A percentile compares a stretch with the other conserved stretches of the same genome.
These are phyloP conservation scores for Mus spicilegus DNA, from an alignment of 2,113 vertebrate species.

Conservation along the genomic window DNA sequence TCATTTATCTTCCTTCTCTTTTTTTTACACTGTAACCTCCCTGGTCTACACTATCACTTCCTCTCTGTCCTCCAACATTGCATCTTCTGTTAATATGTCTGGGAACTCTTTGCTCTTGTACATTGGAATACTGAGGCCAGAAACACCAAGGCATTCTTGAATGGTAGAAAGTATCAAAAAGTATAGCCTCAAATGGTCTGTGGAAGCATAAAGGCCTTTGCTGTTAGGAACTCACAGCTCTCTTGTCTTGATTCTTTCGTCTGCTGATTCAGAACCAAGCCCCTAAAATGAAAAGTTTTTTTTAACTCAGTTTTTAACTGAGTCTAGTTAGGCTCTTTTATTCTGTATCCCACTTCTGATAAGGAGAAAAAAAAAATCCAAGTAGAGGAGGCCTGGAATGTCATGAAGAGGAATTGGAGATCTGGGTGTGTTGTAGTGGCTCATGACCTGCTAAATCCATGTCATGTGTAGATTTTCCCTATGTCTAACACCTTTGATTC, in stretches of 20 bases:
- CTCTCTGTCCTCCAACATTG: background rate
- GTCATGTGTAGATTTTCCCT: background rate
- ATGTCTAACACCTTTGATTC: background rate
- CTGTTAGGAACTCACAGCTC: background rate
- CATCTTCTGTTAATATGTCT: background rate
- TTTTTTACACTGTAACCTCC: too few relatives aligned
- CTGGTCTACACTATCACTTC: too few relatives aligned
- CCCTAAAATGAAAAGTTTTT: background rate
- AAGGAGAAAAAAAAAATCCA: background rate
- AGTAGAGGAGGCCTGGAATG: background rate
- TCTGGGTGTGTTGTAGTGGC: background rate
- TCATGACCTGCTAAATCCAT: background rate
- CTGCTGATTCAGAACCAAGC: background rate
- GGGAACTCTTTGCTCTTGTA: too few relatives aligned
- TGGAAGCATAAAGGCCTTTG: fast-evolving
- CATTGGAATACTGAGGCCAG: background rate
- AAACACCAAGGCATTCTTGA: background rate
- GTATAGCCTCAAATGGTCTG: background rate
- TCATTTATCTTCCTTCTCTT: background rate
- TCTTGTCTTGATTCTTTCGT: background rate
- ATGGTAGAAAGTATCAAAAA: background rate
- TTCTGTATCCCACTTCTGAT: background rate
- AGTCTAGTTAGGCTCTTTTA: background rate
- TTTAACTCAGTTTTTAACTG: background rate
- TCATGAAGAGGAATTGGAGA: background rate